Evolutionary conservation across 2,888 invertebrate species (phyloP), one percentile per base, ranked within the genome.

Genomic region (Ochropleura plecta): DNA sequence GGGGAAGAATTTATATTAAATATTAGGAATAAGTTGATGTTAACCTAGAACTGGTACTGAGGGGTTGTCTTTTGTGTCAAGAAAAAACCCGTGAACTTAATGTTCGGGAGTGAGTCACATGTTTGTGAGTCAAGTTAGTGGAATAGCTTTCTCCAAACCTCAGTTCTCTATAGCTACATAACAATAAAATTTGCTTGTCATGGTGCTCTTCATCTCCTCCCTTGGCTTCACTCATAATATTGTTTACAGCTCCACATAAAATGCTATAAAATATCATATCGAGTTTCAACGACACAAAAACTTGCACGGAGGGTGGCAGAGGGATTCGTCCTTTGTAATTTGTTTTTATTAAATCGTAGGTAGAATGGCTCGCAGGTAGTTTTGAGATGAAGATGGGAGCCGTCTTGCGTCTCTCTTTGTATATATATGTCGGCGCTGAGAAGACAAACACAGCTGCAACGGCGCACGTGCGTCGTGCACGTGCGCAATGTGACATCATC

Each of bases 51-150:
- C 51, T 79, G 62, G 40, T 51, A 77, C 76, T 69, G 70, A 78
- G 59, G 71, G 30, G 63, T 66, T 78, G 44, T 72, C 20, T 81
- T 81, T 74, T 67, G 20, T 64, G 71, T 75, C 70, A 70, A 76
- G 78, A 78, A 82, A 79, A 83, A 82, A 68, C 51, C 51, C 49
- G 55, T 51, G 67, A 72, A 65, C 75, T 82, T 82, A 73, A 86
- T 84, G 70, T 80, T 70, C 63, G 64, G 76, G 65, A 68, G 73
- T 88, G 89, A 88, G 81, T 89, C 89, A 89, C 78, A 80, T 87
- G 85, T 88, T 88, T 82, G 83, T 88, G 89, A 86, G 78, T 88
- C 88, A 86, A 84, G 84, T 85, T 78, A 73, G 79, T 75, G 67
- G 79, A 83, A 81, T 76, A 73, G 74, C 77, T 80, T 81, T 79